Conservation (phyloP, 2,113 vertebrate genomes). For the Aldabrachelys gigantea region DNA sequence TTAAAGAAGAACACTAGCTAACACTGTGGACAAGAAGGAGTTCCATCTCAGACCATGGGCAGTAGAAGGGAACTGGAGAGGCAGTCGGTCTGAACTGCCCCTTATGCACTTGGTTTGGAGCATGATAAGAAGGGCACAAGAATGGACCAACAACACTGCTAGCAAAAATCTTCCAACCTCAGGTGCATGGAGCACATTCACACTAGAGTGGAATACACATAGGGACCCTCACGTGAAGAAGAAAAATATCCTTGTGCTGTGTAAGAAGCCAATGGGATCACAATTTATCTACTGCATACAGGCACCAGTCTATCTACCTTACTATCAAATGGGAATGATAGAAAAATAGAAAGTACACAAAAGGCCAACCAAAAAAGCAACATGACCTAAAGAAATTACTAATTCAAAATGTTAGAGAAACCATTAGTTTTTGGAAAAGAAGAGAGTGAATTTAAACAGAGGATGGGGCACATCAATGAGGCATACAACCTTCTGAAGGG, state of each 20-base stretch:
- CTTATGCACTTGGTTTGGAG: not conserved
- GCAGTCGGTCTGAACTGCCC: not conserved
- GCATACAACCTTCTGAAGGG: constrained; percentile 7
- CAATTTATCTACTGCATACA: not conserved
- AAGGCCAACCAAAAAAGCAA: not conserved
- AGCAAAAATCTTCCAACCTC: not conserved
- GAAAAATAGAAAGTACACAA: not conserved
- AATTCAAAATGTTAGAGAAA: not conserved
- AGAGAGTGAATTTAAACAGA: not conserved
- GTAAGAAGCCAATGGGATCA: constrained; percentile 8
- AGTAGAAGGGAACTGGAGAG: not conserved
- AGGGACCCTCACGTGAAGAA: not conserved
- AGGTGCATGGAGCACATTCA: not conserved
- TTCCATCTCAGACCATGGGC: not conserved
- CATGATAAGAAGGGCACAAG: not conserved
- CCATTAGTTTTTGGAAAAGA: not conserved
- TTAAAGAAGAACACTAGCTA: not conserved
- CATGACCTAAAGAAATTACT: constrained; percentile 8
- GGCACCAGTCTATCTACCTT: not conserved
- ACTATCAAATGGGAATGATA: not conserved
- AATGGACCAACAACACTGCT: not conserved
- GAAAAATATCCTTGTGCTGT: not conserved
- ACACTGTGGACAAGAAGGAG: not conserved
- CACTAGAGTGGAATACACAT: not conserved
- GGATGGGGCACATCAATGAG: not conserved